A percentile compares a stretch with the other conserved stretches of the same genome.
phyloP scores from a whole-genome alignment of 2,888 invertebrate species.

The Dioctria rufipes region DNA sequence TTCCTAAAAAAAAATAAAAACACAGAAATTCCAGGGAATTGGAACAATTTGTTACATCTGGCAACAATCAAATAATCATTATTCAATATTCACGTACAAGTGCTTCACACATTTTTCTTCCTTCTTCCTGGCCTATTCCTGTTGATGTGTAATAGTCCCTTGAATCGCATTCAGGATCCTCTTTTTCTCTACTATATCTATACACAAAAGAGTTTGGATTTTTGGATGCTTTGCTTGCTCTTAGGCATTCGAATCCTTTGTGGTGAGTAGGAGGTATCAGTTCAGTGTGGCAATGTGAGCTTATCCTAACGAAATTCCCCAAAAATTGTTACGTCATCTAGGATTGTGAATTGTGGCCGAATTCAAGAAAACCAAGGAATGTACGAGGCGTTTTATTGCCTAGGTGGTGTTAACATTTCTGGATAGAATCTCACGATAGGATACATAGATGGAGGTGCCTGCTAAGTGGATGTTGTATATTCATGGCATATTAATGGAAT shows the following conservation, averaged over 20 bases:
- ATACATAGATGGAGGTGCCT: not conserved
- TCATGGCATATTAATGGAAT: slow-evolving; percentile 37
- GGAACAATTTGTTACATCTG: slow-evolving; percentile 58
- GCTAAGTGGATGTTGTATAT: slow-evolving; percentile 44
- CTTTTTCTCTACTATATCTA: not conserved
- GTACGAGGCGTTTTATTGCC: slow-evolving; percentile 44
- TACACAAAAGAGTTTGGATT: not conserved
- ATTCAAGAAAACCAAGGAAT: slow-evolving; percentile 27
- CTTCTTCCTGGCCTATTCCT: not conserved
- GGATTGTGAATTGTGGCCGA: slow-evolving; percentile 41
- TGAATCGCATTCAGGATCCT: not conserved
- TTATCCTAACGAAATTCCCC: slow-evolving; percentile 29
- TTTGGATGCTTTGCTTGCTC: not conserved
- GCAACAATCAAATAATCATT: slow-evolving; percentile 60
- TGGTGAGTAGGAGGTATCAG: not conserved
- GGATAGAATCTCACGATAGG: not conserved
- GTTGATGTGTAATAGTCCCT: too few species aligned
- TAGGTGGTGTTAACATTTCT: slow-evolving; percentile 34
- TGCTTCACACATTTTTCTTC: slow-evolving; percentile 25
- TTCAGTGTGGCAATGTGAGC: slow-evolving; percentile 21
- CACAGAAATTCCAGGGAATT: slow-evolving; percentile 40
- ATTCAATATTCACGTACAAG: slow-evolving; percentile 59
- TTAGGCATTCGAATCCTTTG: not conserved
- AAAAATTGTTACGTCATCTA: slow-evolving; percentile 48
- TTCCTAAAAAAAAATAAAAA: not conserved